Percentiles rank a stretch among this genome's conserved stretches.
These are phyloP conservation scores for Morus bassanus DNA, from an alignment of 2,797 vertebrate genomes.

Conservation along the genomic window DNA sequence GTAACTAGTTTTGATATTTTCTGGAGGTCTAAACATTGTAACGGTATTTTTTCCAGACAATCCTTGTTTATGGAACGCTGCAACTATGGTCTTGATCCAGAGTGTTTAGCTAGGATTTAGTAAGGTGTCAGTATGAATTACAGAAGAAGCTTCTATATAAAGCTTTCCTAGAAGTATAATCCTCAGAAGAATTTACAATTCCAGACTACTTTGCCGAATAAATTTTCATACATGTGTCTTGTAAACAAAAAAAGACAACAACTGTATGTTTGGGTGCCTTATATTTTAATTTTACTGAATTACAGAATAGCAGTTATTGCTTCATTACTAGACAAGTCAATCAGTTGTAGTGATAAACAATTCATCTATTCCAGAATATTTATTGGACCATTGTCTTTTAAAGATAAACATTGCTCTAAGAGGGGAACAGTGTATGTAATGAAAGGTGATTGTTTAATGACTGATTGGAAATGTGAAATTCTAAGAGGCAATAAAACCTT, in stretches of 20 bases:
- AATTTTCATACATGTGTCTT: background rate
- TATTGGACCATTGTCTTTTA: background rate
- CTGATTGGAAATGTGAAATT: background rate
- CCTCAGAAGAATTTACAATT: background rate
- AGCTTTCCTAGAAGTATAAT: background rate
- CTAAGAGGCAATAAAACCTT: background rate
- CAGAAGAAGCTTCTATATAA: background rate
- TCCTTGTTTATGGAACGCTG: background rate
- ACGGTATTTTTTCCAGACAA: background rate
- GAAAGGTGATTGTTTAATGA: background rate
- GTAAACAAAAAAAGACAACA: background rate
- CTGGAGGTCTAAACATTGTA: background rate
- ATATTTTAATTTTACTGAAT: background rate
- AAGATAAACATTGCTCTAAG: background rate
- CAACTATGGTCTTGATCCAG: background rate
- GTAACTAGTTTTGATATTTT: background rate
- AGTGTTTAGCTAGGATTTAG: background rate
- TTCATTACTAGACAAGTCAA: background rate
- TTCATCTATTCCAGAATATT: background rate
- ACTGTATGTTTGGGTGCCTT: background rate
- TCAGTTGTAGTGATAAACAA: background rate
- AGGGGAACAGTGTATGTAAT: background rate
- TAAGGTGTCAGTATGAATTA: slow-evolving; percentile 13
- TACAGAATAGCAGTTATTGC: background rate
- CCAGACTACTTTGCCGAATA: background rate